Evolutionary conservation across 2,797 vertebrate genomes (phyloP).

Genomic region (Cyclopterus lumpus): DNA sequence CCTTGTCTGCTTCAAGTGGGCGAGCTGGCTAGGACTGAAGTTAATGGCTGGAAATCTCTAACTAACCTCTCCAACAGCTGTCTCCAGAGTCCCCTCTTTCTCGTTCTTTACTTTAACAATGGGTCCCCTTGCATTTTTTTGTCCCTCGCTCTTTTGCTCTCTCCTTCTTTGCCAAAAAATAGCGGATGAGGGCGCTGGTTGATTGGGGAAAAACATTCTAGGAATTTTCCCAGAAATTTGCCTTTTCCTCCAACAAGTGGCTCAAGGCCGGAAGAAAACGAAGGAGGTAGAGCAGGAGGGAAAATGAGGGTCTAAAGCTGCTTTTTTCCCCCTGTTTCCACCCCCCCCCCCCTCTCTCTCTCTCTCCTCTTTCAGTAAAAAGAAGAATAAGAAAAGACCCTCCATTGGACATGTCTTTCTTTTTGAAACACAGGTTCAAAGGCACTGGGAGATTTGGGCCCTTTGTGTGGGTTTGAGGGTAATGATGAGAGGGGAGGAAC

Average conservation of each 20-base stretch:
- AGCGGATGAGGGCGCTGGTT: slow-evolving; percentile 72
- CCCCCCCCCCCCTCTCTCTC: slow-evolving; percentile 64
- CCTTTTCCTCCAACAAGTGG: slow-evolving; percentile 84
- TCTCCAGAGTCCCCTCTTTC: slow-evolving; percentile 76
- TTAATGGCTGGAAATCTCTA: slow-evolving; percentile 88
- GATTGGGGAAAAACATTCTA: slow-evolving; percentile 73
- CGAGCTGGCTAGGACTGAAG: slow-evolving; percentile 81
- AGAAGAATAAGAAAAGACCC: slow-evolving; percentile 82
- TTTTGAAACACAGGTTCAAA: slow-evolving; percentile 82
- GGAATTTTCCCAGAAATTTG: slow-evolving; percentile 81
- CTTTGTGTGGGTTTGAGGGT: slow-evolving; percentile 75
- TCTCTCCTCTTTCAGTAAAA: slow-evolving; percentile 74
- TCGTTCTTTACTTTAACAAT: slow-evolving; percentile 69
- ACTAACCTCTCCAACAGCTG: slow-evolving; percentile 87
- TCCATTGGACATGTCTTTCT: slow-evolving; percentile 84
- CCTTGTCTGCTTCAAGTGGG: slow-evolving; percentile 85
- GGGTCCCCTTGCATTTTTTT: slow-evolving; percentile 62
- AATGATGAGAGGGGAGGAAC: slow-evolving; percentile 81
- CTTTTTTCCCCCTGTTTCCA: slow-evolving; percentile 52
- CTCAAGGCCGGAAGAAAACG: slow-evolving; percentile 83
- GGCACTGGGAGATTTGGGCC: slow-evolving; percentile 77
- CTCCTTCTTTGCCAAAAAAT: slow-evolving; percentile 61
- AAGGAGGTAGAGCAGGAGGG: slow-evolving; percentile 66
- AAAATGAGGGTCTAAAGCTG: slow-evolving; percentile 75
- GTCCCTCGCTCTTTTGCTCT: slow-evolving; percentile 67